These are phyloP conservation scores for Trachymyrmex cornetzi DNA, from an alignment of 1,140 invertebrate species.

Conservation along the genomic window DNA sequence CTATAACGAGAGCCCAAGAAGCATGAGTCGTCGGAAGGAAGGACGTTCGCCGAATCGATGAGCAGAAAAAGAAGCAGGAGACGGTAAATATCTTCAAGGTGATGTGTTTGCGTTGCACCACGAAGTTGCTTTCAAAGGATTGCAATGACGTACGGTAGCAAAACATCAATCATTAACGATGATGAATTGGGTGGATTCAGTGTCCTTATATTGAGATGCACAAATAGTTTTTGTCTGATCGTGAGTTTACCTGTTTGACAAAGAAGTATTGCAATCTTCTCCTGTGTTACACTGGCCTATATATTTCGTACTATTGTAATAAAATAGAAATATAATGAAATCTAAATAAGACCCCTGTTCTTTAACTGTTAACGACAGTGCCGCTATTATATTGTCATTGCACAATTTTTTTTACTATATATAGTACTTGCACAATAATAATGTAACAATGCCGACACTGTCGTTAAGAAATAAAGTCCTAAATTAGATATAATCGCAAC, in stretches of 20 bases:
- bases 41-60: conserved; percentile 49
- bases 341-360: too few relatives aligned
- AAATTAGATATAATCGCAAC: background rate
- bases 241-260: background rate
- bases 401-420: too few relatives aligned
- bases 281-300: background rate
- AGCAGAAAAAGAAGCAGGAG: conserved; percentile 31
- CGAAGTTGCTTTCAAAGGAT: conserved; percentile 42
- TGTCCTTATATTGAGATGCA: conserved; percentile 38
- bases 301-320: background rate
- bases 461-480: too few relatives aligned
- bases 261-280: background rate
- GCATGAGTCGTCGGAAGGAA: conserved; percentile 41
- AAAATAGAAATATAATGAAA: background rate
- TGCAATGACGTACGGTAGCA: conserved; percentile 55
- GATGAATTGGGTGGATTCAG: conserved; percentile 57
- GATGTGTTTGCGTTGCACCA: conserved; percentile 45
- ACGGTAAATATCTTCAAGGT: conserved; percentile 47
- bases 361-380: too few relatives aligned
- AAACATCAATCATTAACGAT: conserved; percentile 74
- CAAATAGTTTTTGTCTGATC: conserved; percentile 2
- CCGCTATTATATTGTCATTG: too few relatives aligned
- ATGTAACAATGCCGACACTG: too few relatives aligned
- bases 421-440: too few relatives aligned
- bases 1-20: conserved; percentile 24